These are phyloP conservation scores for Diadumene lineata DNA, from an alignment of 92 coral and sea anemone species.

Conservation along the genomic window DNA sequence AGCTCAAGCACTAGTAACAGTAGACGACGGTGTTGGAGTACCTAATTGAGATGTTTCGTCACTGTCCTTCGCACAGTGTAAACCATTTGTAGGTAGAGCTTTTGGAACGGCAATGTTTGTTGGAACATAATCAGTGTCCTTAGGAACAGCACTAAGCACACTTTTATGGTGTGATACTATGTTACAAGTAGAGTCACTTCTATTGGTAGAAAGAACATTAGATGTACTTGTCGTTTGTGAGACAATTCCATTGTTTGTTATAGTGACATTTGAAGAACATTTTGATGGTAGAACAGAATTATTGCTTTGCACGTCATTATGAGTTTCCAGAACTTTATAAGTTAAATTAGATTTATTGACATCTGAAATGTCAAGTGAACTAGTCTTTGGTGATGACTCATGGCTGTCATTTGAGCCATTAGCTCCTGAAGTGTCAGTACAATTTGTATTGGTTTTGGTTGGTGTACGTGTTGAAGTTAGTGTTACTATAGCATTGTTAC, in stretches of 20 bases:
- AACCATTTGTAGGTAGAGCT: neutral
- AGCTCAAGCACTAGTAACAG: neutral
- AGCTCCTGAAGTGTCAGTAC: too few relatives aligned
- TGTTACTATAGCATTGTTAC: too few relatives aligned
- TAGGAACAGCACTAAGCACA: neutral
- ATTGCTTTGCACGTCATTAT: too few relatives aligned
- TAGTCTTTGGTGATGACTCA: too few relatives aligned
- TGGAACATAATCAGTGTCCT: neutral
- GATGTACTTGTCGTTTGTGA: neutral
- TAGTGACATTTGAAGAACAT: neutral
- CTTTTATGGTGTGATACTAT: neutral
- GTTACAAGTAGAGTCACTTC: neutral
- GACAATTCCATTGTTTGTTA: neutral
- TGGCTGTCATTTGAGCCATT: too few relatives aligned
- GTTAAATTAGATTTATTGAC: too few relatives aligned
- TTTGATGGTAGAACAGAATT: too few relatives aligned
- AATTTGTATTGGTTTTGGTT: too few relatives aligned
- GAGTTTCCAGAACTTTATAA: too few relatives aligned
- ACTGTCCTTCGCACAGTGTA: conserved; percentile 2
- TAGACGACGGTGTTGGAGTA: neutral
- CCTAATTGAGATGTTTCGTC: neutral
- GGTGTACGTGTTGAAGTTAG: too few relatives aligned
- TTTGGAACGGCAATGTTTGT: neutral
- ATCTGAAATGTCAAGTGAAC: too few relatives aligned
- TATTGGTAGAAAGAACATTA: neutral